Conservation (phyloP, 2,888 invertebrate species). For the Chloromyia formosa region DNA sequence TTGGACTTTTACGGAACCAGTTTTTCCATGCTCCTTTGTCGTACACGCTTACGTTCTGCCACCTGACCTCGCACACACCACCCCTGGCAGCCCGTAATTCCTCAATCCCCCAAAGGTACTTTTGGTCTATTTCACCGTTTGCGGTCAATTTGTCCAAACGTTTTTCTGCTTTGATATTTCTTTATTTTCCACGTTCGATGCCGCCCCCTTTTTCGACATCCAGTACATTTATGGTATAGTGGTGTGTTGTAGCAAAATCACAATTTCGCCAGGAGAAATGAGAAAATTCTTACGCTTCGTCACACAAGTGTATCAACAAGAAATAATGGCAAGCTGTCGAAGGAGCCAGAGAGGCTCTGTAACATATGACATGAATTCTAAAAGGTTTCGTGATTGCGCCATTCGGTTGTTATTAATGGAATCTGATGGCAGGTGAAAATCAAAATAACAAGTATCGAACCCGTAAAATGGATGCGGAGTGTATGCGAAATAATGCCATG, state of each 20-base stretch:
- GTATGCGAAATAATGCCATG: not conserved
- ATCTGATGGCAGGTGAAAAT: conserved; percentile 35
- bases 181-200: conserved; percentile 32
- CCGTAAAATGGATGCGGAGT: not conserved
- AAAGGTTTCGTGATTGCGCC: conserved; percentile 34
- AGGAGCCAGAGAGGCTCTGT: conserved; percentile 5
- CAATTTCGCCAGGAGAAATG: conserved; percentile 23
- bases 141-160: conserved; percentile 42
- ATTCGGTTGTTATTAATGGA: conserved; percentile 37
- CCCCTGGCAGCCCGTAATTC: conserved; percentile 4
- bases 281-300: conserved; percentile 40
- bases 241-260: not conserved
- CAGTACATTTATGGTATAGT: not conserved
- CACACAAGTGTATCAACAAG: conserved; percentile 41
- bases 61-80: not conserved
- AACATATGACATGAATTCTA: conserved; percentile 42
- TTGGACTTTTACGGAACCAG: conserved; percentile 42
- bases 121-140: conserved; percentile 27
- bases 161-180: conserved; percentile 40
- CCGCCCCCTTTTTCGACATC: conserved; percentile 5
- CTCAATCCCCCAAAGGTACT: conserved; percentile 19
- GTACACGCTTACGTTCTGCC: not conserved
- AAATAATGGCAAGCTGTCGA: conserved; percentile 31
- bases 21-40: conserved; percentile 22
- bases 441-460: not conserved